A percentile compares a stretch with the other conserved stretches of the same genome.
Conservation (phyloP, 2,797 vertebrate species). For the Cirrhinus mrigala region DNA sequence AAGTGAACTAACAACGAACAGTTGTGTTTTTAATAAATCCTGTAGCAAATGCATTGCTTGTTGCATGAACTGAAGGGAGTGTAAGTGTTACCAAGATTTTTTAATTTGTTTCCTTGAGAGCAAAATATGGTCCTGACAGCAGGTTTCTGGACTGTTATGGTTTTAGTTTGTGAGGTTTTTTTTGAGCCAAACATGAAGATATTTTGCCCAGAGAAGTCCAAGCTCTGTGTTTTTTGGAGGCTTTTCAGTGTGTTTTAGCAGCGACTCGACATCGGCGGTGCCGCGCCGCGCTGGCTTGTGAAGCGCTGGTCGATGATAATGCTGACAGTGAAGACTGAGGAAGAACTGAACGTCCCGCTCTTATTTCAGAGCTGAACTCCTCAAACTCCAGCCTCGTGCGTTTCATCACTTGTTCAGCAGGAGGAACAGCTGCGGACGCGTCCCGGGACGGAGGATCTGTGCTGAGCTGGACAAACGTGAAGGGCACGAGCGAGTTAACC, state of each 20-base stretch:
- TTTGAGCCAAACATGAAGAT: background rate
- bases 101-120: background rate
- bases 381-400: background rate
- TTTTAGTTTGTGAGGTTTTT: background rate
- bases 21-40: background rate
- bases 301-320: slow-evolving; percentile 16
- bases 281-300: slow-evolving; percentile 47
- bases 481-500: slow-evolving; percentile 46
- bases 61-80: background rate
- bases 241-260: slow-evolving; percentile 18
- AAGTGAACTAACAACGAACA: background rate
- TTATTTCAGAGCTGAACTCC: background rate
- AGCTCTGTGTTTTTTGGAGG: background rate
- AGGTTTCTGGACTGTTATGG: background rate
- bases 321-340: slow-evolving; percentile 33
- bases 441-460: slow-evolving; percentile 47
- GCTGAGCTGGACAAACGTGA: slow-evolving; percentile 56
- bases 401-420: background rate
- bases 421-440: slow-evolving; percentile 32
- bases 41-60: background rate
- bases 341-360: background rate
- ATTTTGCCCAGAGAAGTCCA: background rate
- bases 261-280: slow-evolving; percentile 48
- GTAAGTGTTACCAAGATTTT: background rate
- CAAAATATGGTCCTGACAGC: background rate